These are phyloP conservation scores for Chondrilla cf. caribensis DNA, from an alignment of 37 sponge, comb jelly and placozoan genomes.

Conservation along the genomic window DNA sequence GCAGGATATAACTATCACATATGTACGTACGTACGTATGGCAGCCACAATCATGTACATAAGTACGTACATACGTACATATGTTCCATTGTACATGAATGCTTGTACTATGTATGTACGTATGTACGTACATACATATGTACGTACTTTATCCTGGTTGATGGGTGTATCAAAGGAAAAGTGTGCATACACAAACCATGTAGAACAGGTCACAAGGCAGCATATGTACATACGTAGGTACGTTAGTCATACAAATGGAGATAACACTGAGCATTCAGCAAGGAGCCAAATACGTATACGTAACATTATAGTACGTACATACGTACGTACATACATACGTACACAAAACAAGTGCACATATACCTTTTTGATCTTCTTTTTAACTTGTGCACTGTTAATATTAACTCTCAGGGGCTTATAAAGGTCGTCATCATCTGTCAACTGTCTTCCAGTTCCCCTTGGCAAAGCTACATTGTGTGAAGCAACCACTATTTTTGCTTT, in stretches of 20 bases:
- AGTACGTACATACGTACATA: background rate
- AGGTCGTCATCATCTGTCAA: too few species aligned
- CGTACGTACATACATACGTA: background rate
- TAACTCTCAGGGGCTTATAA: too few species aligned
- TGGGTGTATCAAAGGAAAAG: background rate
- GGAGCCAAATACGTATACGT: too few species aligned
- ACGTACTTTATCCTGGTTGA: background rate
- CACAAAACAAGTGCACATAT: background rate
- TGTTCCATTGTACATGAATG: background rate
- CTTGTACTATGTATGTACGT: background rate
- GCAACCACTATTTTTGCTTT: too few species aligned
- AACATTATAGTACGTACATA: background rate
- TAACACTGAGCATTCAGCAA: too few species aligned
- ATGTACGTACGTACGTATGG: background rate
- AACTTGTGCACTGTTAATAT: too few species aligned
- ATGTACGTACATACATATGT: constrained; percentile 12
- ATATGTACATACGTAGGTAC: background rate
- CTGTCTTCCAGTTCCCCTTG: too few species aligned
- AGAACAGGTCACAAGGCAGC: too few species aligned
- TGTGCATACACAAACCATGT: background rate
- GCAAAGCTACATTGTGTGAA: too few species aligned
- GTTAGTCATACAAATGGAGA: too few species aligned
- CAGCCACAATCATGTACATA: background rate
- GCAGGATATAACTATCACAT: too few species aligned
- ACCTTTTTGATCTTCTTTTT: background rate